Base-by-base conservation (phyloP, 1,140 invertebrate genomes). In the Nebria ingens region DNA sequence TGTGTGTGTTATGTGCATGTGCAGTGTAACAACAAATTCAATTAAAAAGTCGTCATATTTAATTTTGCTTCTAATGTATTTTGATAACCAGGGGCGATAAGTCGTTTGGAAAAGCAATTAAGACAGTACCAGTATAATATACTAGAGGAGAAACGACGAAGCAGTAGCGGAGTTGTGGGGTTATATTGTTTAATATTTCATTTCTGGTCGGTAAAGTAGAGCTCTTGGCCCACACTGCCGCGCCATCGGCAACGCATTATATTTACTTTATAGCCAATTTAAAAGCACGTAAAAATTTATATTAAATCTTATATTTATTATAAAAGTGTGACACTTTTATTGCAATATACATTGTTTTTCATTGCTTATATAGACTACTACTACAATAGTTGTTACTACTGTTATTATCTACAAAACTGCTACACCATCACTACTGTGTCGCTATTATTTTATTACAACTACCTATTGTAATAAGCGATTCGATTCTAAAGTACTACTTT, bases 301-400 rank as follows among this genome's bases (percentile, higher is more conserved):
- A 45, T 45, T 45, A 45, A 45, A 45, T 45, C 40, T 45, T 45
- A 45, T 45, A 45, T 45, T 45, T 45, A 45, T 45, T 45, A 45
- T 45, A 45, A 45, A 45, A 45, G 9, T 45, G 40, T 45, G 40
- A 45, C 40, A 45, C 40, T 11, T 45, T 45, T 45, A 45, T 45
- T 45, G 40, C 40, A 17, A 45, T 11, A 45, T 45, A 45, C 40
- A 45, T 45, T 45, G 40, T 45, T 45, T 45, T 45, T 45, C 17
- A 45, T 45, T 45, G 40, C 15, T 4, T 45, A n/a, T n/a, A n/a
- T n/a, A n/a, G n/a, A n/a, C n/a, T n/a, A n/a, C n/a, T n/a, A n/a
- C n/a, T n/a, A n/a, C n/a, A n/a, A n/a, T n/a, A n/a, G n/a, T n/a
- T n/a, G n/a, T n/a, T n/a, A n/a, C n/a, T n/a, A n/a, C n/a, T n/a